A percentile compares a stretch with the other conserved stretches of the same genome.
phyloP scores from a whole-genome alignment of 2,888 invertebrate genomes.

The Heliconius ismenius region DNA sequence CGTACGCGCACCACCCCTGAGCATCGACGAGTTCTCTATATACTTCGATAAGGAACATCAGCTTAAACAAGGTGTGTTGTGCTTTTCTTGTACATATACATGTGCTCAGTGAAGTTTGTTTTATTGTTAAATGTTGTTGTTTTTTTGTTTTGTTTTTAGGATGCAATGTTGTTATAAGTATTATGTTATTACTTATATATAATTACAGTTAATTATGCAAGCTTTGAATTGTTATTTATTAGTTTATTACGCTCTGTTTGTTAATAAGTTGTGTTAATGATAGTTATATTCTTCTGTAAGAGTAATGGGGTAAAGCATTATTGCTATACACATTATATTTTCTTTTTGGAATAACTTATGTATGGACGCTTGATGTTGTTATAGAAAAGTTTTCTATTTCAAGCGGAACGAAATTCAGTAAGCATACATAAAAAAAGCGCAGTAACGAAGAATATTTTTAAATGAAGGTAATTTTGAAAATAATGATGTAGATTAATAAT shows the following conservation, averaged over 20 bases:
- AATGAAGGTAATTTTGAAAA: neutral
- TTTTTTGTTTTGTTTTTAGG: neutral
- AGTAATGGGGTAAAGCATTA: neutral
- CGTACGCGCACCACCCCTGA: slow-evolving; percentile 83
- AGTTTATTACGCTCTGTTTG: neutral
- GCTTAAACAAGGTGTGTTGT: slow-evolving; percentile 63
- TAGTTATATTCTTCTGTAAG: neutral
- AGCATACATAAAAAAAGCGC: neutral
- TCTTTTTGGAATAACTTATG: neutral
- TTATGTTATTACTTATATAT: neutral
- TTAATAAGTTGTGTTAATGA: neutral
- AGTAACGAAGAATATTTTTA: neutral
- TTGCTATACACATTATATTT: neutral
- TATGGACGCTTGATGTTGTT: neutral
- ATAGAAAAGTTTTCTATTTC: neutral
- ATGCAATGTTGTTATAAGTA: neutral
- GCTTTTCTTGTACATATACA: slow-evolving; percentile 11
- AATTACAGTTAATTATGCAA: neutral
- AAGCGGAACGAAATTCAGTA: too few species aligned
- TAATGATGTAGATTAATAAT: neutral
- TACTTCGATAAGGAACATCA: slow-evolving; percentile 86
- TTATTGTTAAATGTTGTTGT: neutral
- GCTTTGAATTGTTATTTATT: slow-evolving; percentile 3
- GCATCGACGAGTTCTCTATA: slow-evolving; percentile 90
- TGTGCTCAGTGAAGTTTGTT: neutral